These are phyloP conservation scores for Hemibagrus wyckioides DNA, from an alignment of 2,113 vertebrate species.

Conservation along the genomic window DNA sequence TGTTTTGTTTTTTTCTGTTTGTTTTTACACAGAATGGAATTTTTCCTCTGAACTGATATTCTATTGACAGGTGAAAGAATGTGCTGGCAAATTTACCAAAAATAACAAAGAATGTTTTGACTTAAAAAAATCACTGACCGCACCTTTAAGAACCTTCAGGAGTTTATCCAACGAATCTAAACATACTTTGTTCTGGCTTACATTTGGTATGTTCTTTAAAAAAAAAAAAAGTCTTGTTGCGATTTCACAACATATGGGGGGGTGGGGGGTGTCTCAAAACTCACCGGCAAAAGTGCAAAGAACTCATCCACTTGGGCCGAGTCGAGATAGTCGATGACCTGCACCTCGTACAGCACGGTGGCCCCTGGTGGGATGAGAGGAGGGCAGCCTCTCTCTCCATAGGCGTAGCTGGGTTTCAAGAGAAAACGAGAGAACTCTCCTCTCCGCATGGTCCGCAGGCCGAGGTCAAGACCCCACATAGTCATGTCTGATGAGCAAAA, in stretches of 20 bases:
- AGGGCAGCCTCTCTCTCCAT: constrained; percentile 82
- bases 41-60: neutral
- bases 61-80: neutral
- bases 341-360: constrained; percentile 84
- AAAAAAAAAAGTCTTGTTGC: neutral
- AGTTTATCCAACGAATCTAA: neutral
- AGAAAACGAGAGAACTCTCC: constrained; percentile 86
- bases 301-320: constrained; percentile 80
- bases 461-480: constrained; percentile 82
- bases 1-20: neutral
- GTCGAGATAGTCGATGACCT: constrained; percentile 86
- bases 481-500: constrained; percentile 89
- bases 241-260: neutral
- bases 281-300: constrained; percentile 75
- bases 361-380: constrained; percentile 80
- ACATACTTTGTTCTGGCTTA: neutral
- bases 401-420: constrained; percentile 82
- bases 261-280: too few species aligned
- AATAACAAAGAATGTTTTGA: neutral
- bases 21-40: neutral
- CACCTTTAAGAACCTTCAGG: neutral
- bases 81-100: neutral
- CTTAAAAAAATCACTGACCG: neutral
- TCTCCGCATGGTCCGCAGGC: constrained; percentile 84
- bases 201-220: neutral